Percentiles rank a stretch among this genome's conserved stretches.
These are phyloP conservation scores for Ruditapes philippinarum DNA, from an alignment of 1,140 invertebrate genomes.

Conservation along the genomic window DNA sequence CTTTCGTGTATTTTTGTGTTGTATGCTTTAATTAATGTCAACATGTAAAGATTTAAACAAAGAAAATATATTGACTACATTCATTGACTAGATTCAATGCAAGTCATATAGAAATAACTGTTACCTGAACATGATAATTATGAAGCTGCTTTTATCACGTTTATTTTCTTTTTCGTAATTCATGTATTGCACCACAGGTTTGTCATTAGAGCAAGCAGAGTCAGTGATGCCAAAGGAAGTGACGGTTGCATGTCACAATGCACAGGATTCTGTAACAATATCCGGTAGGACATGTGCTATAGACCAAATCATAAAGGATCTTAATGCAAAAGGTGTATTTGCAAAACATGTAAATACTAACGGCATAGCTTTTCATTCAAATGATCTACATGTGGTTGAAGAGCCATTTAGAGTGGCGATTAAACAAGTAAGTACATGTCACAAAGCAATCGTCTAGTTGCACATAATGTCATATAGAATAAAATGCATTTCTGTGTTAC, in stretches of 20 bases:
- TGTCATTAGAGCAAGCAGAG: conserved; percentile 95
- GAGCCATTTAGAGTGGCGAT: conserved; percentile 92
- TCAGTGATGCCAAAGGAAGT: conserved; percentile 91
- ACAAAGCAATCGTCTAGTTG: too few species aligned
- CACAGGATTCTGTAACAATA: conserved; percentile 95
- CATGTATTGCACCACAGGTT: conserved; percentile 88
- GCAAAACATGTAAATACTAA: conserved; percentile 95
- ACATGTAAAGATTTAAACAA: too few species aligned
- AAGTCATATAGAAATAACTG: too few species aligned
- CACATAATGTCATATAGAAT: too few species aligned
- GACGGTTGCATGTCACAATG: conserved; percentile 97
- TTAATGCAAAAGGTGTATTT: conserved; percentile 94
- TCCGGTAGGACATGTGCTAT: conserved; percentile 93
- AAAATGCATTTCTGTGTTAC: too few species aligned
- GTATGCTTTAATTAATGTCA: too few species aligned
- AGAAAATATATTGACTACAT: too few species aligned
- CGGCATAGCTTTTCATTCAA: conserved; percentile 97
- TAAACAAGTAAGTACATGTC: conserved; percentile 88
- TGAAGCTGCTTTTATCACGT: too few species aligned
- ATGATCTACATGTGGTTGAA: conserved; percentile 94
- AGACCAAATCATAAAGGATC: conserved; percentile 90
- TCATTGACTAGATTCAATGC: too few species aligned
- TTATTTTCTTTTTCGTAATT: too few species aligned
- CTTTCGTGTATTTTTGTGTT: too few species aligned
- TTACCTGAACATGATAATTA: too few species aligned